Conservation (phyloP, 2,888 invertebrate species). For the Heliothis peltigera region DNA sequence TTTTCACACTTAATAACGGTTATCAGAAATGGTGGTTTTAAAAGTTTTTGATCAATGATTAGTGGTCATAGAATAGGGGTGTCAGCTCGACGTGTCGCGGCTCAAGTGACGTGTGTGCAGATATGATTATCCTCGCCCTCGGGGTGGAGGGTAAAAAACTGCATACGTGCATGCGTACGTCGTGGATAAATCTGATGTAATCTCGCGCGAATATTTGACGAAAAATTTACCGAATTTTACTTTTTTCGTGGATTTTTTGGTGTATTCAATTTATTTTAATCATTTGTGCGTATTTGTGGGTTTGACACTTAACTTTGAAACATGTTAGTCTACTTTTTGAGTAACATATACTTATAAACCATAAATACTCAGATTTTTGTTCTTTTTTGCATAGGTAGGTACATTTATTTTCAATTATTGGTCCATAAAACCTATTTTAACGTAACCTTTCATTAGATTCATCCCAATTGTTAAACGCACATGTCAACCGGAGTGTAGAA, state of each 20-base stretch:
- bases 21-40: constrained; percentile 56
- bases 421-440: not conserved
- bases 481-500: constrained; percentile 63
- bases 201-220: constrained; percentile 37
- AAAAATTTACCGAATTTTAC: not conserved
- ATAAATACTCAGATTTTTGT: too few relatives aligned
- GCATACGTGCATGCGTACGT: constrained; percentile 61
- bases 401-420: not conserved
- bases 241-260: not conserved
- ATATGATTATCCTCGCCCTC: constrained; percentile 83
- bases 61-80: constrained; percentile 79
- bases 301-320: too few relatives aligned
- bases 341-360: not conserved
- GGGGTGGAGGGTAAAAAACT: constrained; percentile 74
- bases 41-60: constrained; percentile 74
- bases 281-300: not conserved
- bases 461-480: constrained; percentile 55
- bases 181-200: constrained; percentile 68
- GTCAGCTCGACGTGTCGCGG: constrained; percentile 73
- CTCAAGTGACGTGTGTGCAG: constrained; percentile 83
- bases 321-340: too few relatives aligned
- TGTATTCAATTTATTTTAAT: not conserved
- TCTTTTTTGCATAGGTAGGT: too few relatives aligned
- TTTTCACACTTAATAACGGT: constrained; percentile 67
- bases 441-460: constrained; percentile 58